These are phyloP conservation scores for Intellagama lesueurii DNA, from an alignment of 2,797 vertebrate species.

Conservation along the genomic window DNA sequence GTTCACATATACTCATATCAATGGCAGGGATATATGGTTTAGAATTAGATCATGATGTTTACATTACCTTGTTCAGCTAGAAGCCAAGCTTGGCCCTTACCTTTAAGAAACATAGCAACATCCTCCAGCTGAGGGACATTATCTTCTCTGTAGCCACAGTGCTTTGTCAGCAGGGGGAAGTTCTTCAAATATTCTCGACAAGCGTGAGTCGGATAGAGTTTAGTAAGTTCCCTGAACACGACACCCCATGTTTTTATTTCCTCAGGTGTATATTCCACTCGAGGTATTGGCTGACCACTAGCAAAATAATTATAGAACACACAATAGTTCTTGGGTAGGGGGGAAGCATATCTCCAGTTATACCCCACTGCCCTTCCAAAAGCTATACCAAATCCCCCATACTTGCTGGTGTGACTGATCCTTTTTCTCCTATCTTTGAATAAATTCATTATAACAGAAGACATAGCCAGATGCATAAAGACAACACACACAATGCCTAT, in stretches of 20 bases:
- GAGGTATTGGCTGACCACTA: conserved; percentile 94
- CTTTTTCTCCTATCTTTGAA: too few relatives aligned
- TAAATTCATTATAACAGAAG: too few relatives aligned
- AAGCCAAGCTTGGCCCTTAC: conserved; percentile 68
- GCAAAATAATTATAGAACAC: not conserved
- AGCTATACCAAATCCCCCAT: too few relatives aligned
- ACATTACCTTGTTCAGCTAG: not conserved
- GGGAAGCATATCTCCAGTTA: not conserved
- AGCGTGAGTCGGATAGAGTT: conserved; percentile 95
- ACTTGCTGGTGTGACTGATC: too few relatives aligned
- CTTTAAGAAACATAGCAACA: conserved; percentile 92
- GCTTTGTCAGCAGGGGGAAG: conserved; percentile 90
- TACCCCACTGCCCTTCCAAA: not conserved
- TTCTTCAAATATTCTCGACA: conserved; percentile 95
- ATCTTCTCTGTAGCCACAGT: conserved; percentile 94
- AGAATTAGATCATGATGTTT: not conserved
- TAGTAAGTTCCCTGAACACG: conserved; percentile 92
- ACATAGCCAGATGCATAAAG: too few relatives aligned
- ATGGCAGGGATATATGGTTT: not conserved
- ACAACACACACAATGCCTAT: too few relatives aligned
- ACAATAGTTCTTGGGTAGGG: not conserved
- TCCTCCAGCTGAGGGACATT: conserved; percentile 97
- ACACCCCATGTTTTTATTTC: conserved; percentile 94
- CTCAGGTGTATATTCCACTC: conserved; percentile 90
- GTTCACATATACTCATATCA: not conserved